A percentile compares a stretch with the other conserved stretches of the same genome.
Evolutionary conservation across 2,113 vertebrate species (phyloP).

Genomic region (Chrysemys picta): DNA sequence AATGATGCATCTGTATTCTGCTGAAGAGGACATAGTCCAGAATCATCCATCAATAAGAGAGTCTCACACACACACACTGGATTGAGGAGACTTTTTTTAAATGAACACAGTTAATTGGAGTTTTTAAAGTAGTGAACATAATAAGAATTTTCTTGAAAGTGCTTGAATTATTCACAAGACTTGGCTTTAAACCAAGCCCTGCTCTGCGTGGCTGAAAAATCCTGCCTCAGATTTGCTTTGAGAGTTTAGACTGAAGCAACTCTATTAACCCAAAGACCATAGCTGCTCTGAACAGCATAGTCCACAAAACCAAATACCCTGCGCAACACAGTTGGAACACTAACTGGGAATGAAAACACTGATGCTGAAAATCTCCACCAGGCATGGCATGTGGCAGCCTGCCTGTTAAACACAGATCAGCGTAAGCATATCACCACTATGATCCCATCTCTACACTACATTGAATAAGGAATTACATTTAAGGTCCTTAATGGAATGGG

Average conservation of each 20-base stretch:
- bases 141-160: too few species aligned
- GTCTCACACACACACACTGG: neutral
- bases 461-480: neutral
- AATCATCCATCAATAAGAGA: rapidly evolving
- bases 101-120: neutral
- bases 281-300: neutral
- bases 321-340: neutral
- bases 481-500: neutral
- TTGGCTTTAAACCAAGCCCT: neutral
- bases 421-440: neutral
- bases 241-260: neutral
- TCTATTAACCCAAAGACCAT: neutral
- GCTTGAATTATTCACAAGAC: neutral
- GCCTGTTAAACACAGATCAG: neutral
- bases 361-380: neutral
- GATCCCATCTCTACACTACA: neutral
- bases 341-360: neutral
- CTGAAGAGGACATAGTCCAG: neutral
- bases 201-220: neutral
- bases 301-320: neutral
- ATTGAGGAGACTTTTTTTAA: neutral
- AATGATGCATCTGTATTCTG: rapidly evolving
- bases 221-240: neutral
- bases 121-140: neutral
- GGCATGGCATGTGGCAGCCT: neutral